phyloP scores from a whole-genome alignment of 2,888 invertebrate species.

The Chaetoderma sp. region DNA sequence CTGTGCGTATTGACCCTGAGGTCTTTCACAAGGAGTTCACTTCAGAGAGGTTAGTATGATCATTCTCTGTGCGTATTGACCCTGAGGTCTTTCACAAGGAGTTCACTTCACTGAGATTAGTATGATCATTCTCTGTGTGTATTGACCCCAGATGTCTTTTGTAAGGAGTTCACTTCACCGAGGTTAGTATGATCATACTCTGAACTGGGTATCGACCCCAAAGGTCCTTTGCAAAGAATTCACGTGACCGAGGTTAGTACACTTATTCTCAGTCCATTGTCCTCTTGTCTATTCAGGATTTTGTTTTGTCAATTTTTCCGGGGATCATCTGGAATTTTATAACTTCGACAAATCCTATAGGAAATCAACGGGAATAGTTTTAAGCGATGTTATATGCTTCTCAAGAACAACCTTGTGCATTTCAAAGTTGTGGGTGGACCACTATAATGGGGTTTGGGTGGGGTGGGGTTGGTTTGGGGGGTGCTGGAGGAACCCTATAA shows the following conservation, averaged over 20 bases:
- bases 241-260: slow-evolving; percentile 81
- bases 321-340: neutral
- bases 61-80: slow-evolving; percentile 78
- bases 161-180: slow-evolving; percentile 84
- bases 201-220: slow-evolving; percentile 82
- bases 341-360: neutral
- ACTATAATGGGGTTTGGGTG: too few relatives aligned
- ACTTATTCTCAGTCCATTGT: slow-evolving; percentile 72
- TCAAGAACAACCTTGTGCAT: too few relatives aligned
- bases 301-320: neutral
- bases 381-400: too few relatives aligned
- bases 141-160: slow-evolving; percentile 82
- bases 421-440: too few relatives aligned
- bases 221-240: slow-evolving; percentile 80
- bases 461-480: neutral
- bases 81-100: slow-evolving; percentile 80
- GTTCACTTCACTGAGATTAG: slow-evolving; percentile 83
- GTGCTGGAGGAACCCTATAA: neutral
- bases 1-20: slow-evolving; percentile 81
- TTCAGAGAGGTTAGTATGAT: slow-evolving; percentile 77
- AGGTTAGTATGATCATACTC: slow-evolving; percentile 72
- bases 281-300: neutral
- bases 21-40: slow-evolving; percentile 83
- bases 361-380: neutral
- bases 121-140: neutral